Conservation (phyloP, 2,113 vertebrate species). For the Salminus brasiliensis region DNA sequence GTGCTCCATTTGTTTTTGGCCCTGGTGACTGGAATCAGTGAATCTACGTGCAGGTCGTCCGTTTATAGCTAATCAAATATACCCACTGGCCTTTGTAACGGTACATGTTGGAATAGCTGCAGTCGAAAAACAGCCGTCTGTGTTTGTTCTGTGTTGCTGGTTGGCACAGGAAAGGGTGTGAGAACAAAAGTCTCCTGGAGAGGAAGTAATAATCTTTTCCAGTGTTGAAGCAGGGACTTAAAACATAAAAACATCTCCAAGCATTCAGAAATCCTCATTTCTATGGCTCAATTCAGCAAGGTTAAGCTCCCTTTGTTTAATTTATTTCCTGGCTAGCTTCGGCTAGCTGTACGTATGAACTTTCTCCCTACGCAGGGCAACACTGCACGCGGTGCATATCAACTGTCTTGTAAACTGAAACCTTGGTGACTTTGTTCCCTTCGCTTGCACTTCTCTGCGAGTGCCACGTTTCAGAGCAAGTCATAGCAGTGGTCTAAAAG, state of each 20-base stretch:
- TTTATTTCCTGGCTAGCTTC: background rate
- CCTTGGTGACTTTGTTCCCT: background rate
- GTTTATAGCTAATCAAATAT: constrained; percentile 3
- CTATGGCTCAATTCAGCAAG: background rate
- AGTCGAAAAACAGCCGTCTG: constrained; percentile 41
- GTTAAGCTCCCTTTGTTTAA: background rate
- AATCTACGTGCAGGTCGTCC: constrained; percentile 47
- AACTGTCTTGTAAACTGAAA: constrained; percentile 23
- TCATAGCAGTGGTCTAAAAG: background rate
- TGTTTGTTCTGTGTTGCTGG: constrained; percentile 63
- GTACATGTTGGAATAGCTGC: background rate
- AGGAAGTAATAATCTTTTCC: constrained; percentile 20
- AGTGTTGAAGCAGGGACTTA: constrained; percentile 52
- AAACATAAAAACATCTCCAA: background rate
- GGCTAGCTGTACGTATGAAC: background rate
- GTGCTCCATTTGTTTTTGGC: constrained; percentile 39
- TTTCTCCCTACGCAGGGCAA: background rate
- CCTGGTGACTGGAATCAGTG: constrained; percentile 48
- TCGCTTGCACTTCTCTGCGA: background rate
- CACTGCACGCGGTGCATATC: background rate
- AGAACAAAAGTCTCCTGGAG: constrained; percentile 43
- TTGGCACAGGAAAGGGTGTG: constrained; percentile 52
- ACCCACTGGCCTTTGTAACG: background rate
- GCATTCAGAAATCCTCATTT: background rate
- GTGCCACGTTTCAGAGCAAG: background rate